Percentiles rank a stretch among this genome's conserved stretches.
Conservation (phyloP, 2,797 vertebrate species). For the Tauraco hartlaubi region DNA sequence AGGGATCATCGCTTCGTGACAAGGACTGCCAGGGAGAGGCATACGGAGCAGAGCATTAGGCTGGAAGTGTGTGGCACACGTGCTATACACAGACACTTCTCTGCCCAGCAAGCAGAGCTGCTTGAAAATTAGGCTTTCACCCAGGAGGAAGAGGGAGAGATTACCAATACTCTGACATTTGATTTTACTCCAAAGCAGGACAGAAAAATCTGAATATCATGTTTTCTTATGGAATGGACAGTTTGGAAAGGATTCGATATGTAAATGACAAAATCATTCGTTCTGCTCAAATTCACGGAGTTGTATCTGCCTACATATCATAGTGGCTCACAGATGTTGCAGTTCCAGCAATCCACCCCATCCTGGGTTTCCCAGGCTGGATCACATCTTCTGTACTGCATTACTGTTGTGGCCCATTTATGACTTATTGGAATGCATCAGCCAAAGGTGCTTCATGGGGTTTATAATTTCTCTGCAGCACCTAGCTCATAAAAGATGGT, state of each 20-base stretch:
- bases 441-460: neutral
- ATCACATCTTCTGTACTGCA: neutral
- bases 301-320: neutral
- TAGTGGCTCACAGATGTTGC: neutral
- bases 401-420: neutral
- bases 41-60: rapidly evolving
- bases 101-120: neutral
- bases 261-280: conserved; percentile 2
- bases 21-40: neutral
- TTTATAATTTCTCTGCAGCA: neutral
- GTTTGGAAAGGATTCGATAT: conserved; percentile 13
- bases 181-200: neutral
- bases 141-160: neutral
- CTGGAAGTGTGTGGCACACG: rapidly evolving
- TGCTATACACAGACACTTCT: neutral
- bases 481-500: neutral
- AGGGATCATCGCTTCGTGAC: neutral
- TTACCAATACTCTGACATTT: neutral
- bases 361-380: neutral
- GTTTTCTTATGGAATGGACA: neutral
- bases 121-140: neutral
- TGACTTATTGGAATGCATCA: neutral
- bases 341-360: neutral
- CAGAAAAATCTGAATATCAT: neutral
- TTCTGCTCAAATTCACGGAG: neutral